Percentiles rank a stretch among this genome's conserved stretches.
phyloP scores from a whole-genome alignment of 2,113 vertebrate genomes.

The Rattus norvegicus region DNA sequence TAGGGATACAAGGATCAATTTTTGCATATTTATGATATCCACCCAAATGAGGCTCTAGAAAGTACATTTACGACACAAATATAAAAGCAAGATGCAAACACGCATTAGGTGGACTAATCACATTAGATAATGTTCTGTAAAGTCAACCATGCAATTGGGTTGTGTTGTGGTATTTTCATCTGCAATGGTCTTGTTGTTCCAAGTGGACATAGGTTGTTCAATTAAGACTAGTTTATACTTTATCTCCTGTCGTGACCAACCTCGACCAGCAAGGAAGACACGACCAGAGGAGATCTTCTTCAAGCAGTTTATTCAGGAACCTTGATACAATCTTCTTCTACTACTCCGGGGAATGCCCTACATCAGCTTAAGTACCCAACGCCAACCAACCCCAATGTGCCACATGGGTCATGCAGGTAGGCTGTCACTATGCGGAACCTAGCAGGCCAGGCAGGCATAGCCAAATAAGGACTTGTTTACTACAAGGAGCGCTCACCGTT shows the following conservation, averaged over 20 bases:
- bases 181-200: not conserved
- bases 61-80: constrained; percentile 24
- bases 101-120: not conserved
- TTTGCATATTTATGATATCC: constrained; percentile 29
- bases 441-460: too few species aligned
- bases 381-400: too few species aligned
- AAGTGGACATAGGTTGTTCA: not conserved
- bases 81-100: not conserved
- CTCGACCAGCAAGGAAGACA: too few species aligned
- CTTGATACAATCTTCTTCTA: too few species aligned
- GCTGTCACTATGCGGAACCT: too few species aligned
- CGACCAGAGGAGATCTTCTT: too few species aligned
- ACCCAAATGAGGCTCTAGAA: constrained; percentile 37
- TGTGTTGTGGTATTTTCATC: constrained; percentile 52
- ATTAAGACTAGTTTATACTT: constrained; percentile 2
- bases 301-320: too few species aligned
- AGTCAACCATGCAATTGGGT: constrained; percentile 2
- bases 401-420: too few species aligned
- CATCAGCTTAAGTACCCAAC: too few species aligned
- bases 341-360: too few species aligned
- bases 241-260: not conserved
- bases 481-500: too few species aligned
- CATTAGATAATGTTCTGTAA: not conserved
- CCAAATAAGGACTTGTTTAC: too few species aligned
- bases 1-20: constrained; percentile 15